These are phyloP conservation scores for Pseudochirops corinnae DNA, from an alignment of 2,797 vertebrate genomes.

Conservation along the genomic window DNA sequence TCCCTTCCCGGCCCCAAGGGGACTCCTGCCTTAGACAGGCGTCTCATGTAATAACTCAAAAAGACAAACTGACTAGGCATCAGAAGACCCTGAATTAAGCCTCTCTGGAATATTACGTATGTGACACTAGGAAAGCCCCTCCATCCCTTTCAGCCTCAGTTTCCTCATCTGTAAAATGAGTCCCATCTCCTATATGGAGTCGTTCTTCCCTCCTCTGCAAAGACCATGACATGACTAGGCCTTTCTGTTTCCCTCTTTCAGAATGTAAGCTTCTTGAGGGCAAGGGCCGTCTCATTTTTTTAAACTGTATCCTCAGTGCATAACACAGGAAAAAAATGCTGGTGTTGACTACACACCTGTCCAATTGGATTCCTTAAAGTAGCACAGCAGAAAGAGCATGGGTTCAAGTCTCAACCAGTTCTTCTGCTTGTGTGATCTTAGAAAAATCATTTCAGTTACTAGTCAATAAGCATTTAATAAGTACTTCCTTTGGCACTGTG, in stretches of 20 bases:
- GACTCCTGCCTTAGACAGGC: constrained; percentile 24
- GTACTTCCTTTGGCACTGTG: background rate
- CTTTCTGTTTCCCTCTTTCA: background rate
- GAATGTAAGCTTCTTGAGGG: background rate
- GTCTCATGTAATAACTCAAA: constrained; percentile 1
- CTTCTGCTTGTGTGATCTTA: background rate
- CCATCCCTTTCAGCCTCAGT: background rate
- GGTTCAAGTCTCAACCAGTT: background rate
- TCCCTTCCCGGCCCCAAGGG: background rate
- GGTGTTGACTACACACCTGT: background rate
- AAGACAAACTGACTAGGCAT: background rate
- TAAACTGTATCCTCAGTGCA: background rate
- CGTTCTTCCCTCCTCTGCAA: background rate
- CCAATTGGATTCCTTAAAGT: background rate
- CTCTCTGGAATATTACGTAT: background rate
- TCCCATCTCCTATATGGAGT: background rate
- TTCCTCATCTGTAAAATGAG: background rate
- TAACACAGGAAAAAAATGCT: background rate
- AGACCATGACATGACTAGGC: background rate
- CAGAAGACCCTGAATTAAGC: background rate
- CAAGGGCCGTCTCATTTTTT: background rate
- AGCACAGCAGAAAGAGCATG: background rate
- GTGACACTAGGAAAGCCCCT: background rate
- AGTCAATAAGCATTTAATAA: background rate
- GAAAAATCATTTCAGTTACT: background rate